A percentile compares a stretch with the other conserved stretches of the same genome.
Evolutionary conservation across 2,888 invertebrate genomes (phyloP).

Genomic region (Rhagonycha fulva): DNA sequence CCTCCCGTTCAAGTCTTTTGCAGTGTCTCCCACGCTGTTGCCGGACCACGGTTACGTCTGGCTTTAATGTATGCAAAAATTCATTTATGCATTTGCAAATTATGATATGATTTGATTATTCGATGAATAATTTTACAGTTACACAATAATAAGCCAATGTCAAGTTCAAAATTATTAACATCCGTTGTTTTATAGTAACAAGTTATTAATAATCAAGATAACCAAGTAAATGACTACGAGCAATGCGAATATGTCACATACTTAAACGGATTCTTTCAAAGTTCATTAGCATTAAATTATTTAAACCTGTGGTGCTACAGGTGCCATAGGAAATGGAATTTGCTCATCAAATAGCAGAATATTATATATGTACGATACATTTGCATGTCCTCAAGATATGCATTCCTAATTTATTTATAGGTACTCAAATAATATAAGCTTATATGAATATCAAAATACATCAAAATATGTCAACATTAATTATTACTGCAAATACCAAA

Average conservation of each 20-base stretch:
- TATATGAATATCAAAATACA: neutral
- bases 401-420: neutral
- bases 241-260: constrained; percentile 25
- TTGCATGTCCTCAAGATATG: constrained; percentile 16
- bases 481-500: neutral
- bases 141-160: constrained; percentile 26
- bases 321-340: constrained; percentile 2
- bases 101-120: constrained; percentile 42
- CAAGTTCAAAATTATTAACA: constrained; percentile 21
- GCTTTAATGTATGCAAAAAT: constrained; percentile 30
- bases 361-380: constrained; percentile 9
- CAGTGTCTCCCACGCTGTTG: constrained; percentile 43
- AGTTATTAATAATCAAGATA: constrained; percentile 14
- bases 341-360: constrained; percentile 20
- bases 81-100: constrained; percentile 38
- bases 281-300: constrained; percentile 43
- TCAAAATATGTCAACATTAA: neutral
- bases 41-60: constrained; percentile 33
- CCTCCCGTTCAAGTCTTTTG: constrained; percentile 44
- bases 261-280: constrained; percentile 30
- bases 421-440: neutral
- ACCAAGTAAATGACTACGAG: constrained; percentile 13
- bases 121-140: constrained; percentile 50
- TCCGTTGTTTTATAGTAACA: constrained; percentile 18
- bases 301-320: constrained; percentile 32